These are phyloP conservation scores for Podarcis siculus DNA, from an alignment of 2,797 vertebrate species.

Conservation along the genomic window DNA sequence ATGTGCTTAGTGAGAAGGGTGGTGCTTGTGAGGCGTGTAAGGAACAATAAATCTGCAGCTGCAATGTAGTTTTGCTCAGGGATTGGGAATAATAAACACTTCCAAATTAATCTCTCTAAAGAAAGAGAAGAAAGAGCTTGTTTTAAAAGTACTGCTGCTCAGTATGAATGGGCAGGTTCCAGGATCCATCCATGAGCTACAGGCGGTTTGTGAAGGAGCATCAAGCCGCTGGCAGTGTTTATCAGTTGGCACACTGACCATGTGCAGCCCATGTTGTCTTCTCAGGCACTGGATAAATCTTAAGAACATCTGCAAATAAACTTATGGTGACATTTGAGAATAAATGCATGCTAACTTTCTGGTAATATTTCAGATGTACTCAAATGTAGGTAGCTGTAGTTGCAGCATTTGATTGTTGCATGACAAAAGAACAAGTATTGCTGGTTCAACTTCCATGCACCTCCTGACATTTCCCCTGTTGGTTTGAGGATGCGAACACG, in stretches of 20 bases:
- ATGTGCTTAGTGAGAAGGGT: not conserved
- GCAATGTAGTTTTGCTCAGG: not conserved
- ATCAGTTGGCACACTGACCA: not conserved
- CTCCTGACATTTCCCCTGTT: not conserved
- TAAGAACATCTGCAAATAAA: not conserved
- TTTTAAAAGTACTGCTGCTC: not conserved
- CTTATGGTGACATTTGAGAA: not conserved
- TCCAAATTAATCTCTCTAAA: not conserved
- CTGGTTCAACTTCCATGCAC: not conserved
- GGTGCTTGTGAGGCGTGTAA: not conserved
- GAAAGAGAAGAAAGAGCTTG: not conserved
- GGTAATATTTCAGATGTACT: not conserved
- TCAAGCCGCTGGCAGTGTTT: not conserved
- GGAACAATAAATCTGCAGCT: not conserved
- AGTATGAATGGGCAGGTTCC: not conserved
- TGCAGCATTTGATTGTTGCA: not conserved
- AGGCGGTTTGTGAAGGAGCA: not conserved
- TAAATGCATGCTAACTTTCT: not conserved
- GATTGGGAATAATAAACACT: not conserved
- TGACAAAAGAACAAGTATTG: not conserved
- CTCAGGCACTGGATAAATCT: not conserved
- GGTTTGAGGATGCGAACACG: not conserved
- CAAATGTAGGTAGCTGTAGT: not conserved
- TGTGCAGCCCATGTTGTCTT: not conserved
- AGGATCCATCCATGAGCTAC: not conserved